Evolutionary conservation across 1,140 invertebrate genomes (phyloP), one percentile per base, ranked within the genome.

Genomic region (Hylyphantes graminicola): DNA sequence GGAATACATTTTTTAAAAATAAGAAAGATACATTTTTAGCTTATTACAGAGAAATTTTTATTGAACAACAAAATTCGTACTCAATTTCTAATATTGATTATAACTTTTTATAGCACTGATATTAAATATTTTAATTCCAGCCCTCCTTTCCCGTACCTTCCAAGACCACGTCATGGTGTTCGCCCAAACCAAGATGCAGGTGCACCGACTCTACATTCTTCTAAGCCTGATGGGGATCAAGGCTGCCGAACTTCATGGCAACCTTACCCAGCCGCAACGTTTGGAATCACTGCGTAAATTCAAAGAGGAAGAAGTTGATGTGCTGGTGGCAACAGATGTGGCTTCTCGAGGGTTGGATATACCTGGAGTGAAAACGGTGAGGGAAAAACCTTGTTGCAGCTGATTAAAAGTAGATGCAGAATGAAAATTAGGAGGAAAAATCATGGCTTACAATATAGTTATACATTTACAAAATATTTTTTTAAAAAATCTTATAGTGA

Each of bases 271-370:
- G 90, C 94, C 95, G 0, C 94, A 98, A 89, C 93, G 97, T 87
- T 90, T 98, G 83, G 96, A 98, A 86, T 94, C 95, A 51, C 91
- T 98, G n/a, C 93, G 94, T 86, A 93, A 93, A 87, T 98, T 99
- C 88, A 96, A 95, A 89, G 94, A 97, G 12, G 94, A 95, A 87
- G 92, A 94, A 88, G 93, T 97, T 53, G 97, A 99, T 91, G 93
- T 99, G 7, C 90, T 99, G 17, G 93, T 99, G 72, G 97, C 97
- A 0, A 99, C 98, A 7, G 98, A 99, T 91, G 94, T 99, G 35
- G 97, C 97, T 9, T 97, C 98, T 50, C 92, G 98, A 90, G 98
- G 98, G 90, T 91, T 99, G 50, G 98, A 99, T 90, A 99, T 99
- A 87, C 93, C 94, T 67, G 96, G 96, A 9, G 97, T 99, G 0